Evolutionary conservation across 2,797 vertebrate genomes (phyloP).

Genomic region (Ibycter americanus): DNA sequence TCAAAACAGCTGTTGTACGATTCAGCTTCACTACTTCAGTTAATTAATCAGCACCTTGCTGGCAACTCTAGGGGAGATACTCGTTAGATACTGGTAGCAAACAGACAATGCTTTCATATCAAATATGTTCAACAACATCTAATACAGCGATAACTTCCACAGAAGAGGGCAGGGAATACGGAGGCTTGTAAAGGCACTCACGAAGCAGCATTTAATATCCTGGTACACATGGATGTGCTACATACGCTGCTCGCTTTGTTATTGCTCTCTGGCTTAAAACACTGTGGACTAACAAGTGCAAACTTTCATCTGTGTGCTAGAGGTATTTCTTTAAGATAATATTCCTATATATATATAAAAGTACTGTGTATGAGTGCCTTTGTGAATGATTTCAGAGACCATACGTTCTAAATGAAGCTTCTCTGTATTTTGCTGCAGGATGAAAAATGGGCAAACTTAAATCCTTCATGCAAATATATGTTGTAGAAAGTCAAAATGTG

Average conservation of each 20-base stretch:
- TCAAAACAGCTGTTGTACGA: conserved; percentile 81
- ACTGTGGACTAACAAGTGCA: background rate
- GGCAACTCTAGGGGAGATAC: conserved; percentile 82
- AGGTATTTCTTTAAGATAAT: background rate
- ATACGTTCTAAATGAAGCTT: background rate
- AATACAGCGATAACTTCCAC: conserved; percentile 67
- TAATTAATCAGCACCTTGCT: conserved; percentile 87
- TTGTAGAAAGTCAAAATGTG: conserved; percentile 25
- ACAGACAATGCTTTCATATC: conserved; percentile 81
- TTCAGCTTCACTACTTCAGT: conserved; percentile 84
- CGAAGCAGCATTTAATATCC: conserved; percentile 43
- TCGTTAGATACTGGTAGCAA: conserved; percentile 80
- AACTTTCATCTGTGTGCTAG: background rate
- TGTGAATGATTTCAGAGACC: background rate
- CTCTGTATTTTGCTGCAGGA: conserved; percentile 30
- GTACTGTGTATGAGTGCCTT: background rate
- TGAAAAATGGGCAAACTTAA: conserved; percentile 29
- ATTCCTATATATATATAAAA: background rate
- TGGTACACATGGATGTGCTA: background rate
- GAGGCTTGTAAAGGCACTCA: background rate
- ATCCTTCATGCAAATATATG: background rate
- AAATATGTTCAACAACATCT: conserved; percentile 78
- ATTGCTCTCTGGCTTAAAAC: background rate
- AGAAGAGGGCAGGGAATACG: conserved; percentile 57
- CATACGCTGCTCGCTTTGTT: conserved; percentile 32